Percentiles rank a stretch among this genome's conserved stretches.
phyloP scores from a whole-genome alignment of 2,113 vertebrate genomes.

The Eurypyga helias region DNA sequence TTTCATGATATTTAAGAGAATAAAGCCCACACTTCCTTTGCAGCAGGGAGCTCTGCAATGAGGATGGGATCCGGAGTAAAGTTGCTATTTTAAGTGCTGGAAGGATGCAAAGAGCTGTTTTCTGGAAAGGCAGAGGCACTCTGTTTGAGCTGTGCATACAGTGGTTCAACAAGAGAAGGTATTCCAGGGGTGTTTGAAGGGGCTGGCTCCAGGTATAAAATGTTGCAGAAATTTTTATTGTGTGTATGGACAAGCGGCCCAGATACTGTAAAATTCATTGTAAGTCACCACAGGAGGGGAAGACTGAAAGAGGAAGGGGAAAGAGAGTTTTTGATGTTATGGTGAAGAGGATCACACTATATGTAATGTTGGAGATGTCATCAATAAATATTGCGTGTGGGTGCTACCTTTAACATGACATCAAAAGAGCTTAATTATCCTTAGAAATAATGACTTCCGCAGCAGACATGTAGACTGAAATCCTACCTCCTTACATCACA shows the following conservation, averaged over 20 bases:
- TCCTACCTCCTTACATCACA: not conserved
- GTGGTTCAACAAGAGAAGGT: not conserved
- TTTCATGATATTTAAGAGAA: constrained; percentile 50
- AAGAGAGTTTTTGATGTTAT: not conserved
- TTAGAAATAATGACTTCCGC: not conserved
- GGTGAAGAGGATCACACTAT: not conserved
- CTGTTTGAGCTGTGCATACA: not conserved
- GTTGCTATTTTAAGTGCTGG: constrained; percentile 66
- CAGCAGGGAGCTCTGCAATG: constrained; percentile 51
- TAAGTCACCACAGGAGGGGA: not conserved
- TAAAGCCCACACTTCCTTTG: constrained; percentile 59
- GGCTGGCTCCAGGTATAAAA: not conserved
- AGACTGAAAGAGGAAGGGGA: not conserved
- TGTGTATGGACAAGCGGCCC: not conserved
- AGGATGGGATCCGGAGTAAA: not conserved
- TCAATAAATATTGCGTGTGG: not conserved
- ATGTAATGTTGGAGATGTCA: not conserved
- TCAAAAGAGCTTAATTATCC: constrained; percentile 16
- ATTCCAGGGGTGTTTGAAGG: not conserved
- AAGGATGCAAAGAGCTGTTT: constrained; percentile 57
- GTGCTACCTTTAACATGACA: not conserved
- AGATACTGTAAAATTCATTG: not conserved
- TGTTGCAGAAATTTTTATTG: not conserved
- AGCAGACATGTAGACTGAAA: not conserved
- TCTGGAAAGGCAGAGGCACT: constrained; percentile 60